A percentile compares a stretch with the other conserved stretches of the same genome.
Evolutionary conservation across 2,113 vertebrate species (phyloP).

Genomic region (Arvicanthis niloticus): DNA sequence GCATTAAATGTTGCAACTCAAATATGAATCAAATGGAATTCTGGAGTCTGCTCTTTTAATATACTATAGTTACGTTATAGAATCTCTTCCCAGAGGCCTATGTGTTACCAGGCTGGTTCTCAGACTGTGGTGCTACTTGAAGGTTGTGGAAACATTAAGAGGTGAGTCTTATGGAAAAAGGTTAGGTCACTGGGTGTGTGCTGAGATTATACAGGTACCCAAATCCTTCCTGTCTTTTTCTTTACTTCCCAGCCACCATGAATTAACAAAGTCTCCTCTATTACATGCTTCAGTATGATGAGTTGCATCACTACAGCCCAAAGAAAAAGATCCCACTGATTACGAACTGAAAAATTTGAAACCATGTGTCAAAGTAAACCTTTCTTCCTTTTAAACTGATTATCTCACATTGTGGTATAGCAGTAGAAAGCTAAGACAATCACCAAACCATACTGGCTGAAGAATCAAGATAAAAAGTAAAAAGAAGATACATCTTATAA

Average conservation of each 20-base stretch:
- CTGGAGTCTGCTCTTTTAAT: not conserved
- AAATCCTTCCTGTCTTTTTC: not conserved
- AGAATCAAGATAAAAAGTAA: conserved; percentile 33
- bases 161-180: not conserved
- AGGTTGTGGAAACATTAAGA: not conserved
- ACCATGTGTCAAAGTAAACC: not conserved
- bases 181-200: not conserved
- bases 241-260: not conserved
- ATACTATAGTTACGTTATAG: not conserved
- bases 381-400: not conserved
- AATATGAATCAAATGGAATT: conserved; percentile 32
- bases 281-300: not conserved
- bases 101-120: not conserved
- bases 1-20: conserved; percentile 2
- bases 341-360: not conserved
- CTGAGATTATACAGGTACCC: not conserved
- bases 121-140: not conserved
- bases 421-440: not conserved
- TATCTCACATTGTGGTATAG: not conserved
- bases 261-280: not conserved
- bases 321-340: not conserved
- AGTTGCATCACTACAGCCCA: not conserved
- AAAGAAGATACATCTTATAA: conserved; percentile 10
- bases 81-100: not conserved
- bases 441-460: not conserved